Evolutionary conservation across 2,797 vertebrate genomes (phyloP).

Genomic region (Sebastes steindachneri): DNA sequence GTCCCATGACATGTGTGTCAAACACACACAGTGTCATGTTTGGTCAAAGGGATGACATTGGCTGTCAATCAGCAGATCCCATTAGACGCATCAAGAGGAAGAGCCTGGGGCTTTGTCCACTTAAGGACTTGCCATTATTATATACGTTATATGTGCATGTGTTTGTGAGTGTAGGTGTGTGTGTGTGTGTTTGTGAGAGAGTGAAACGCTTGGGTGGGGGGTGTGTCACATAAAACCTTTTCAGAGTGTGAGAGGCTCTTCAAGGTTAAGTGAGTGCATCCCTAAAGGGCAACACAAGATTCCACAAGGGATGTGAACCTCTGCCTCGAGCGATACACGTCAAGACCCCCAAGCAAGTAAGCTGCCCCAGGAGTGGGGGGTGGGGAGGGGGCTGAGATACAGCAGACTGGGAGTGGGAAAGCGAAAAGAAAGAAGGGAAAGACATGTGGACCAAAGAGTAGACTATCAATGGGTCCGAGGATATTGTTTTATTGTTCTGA

Average conservation of each 20-base stretch:
- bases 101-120: conserved; percentile 63
- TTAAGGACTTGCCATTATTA: conserved; percentile 47
- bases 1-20: conserved; percentile 8
- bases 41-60: conserved; percentile 50
- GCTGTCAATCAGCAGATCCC: conserved; percentile 72
- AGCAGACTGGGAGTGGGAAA: not conserved
- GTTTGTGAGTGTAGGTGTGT: conserved; percentile 20
- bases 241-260: conserved; percentile 53
- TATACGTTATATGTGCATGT: conserved; percentile 34
- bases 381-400: too few relatives aligned
- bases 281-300: conserved; percentile 49
- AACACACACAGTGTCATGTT: conserved; percentile 6
- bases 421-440: not conserved
- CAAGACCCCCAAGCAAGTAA: conserved; percentile 12
- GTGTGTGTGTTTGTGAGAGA: conserved; percentile 10
- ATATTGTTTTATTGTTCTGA: not conserved
- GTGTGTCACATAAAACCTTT: conserved; percentile 46
- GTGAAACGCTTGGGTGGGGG: not conserved
- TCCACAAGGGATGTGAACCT: conserved; percentile 57
- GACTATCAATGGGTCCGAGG: not conserved
- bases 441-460: not conserved
- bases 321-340: conserved; percentile 27
- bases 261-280: conserved; percentile 74
- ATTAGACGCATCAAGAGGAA: conserved; percentile 58
- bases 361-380: not conserved